A percentile compares a stretch with the other conserved stretches of the same genome.
These are phyloP conservation scores for Ursus arctos DNA, from an alignment of 2,113 vertebrate genomes.

Conservation along the genomic window DNA sequence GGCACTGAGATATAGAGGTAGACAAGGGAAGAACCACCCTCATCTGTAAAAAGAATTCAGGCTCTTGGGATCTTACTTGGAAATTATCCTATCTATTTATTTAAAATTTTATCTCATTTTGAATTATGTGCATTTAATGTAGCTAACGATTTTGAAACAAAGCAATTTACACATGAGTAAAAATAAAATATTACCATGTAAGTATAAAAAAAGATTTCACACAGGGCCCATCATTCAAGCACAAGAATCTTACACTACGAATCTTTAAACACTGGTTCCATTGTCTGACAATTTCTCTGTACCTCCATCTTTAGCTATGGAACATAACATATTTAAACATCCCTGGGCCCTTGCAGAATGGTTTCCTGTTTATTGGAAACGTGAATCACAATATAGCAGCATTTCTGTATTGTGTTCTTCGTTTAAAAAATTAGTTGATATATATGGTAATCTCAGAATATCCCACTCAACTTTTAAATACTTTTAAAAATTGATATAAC, in stretches of 20 bases:
- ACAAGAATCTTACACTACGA: not conserved
- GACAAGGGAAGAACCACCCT: not conserved
- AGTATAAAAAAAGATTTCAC: not conserved
- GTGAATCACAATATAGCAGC: not conserved
- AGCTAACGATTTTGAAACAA: not conserved
- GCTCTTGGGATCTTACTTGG: not conserved
- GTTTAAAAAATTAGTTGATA: not conserved
- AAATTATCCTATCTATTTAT: not conserved
- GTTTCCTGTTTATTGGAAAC: not conserved
- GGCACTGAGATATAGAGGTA: not conserved
- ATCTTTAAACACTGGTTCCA: not conserved
- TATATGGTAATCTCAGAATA: not conserved
- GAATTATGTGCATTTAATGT: not conserved
- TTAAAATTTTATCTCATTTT: not conserved
- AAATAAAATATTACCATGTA: not conserved
- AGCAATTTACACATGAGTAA: not conserved
- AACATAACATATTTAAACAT: not conserved
- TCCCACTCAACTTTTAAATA: not conserved
- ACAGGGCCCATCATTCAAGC: not conserved
- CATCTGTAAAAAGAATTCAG: not conserved
- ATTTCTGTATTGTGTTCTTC: not conserved
- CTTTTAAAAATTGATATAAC: not conserved
- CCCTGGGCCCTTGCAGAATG: rapidly evolving
- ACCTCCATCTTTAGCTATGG: not conserved
- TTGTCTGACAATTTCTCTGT: not conserved